Evolutionary conservation across 2,888 invertebrate genomes (phyloP).

Genomic region (Nebria salina): DNA sequence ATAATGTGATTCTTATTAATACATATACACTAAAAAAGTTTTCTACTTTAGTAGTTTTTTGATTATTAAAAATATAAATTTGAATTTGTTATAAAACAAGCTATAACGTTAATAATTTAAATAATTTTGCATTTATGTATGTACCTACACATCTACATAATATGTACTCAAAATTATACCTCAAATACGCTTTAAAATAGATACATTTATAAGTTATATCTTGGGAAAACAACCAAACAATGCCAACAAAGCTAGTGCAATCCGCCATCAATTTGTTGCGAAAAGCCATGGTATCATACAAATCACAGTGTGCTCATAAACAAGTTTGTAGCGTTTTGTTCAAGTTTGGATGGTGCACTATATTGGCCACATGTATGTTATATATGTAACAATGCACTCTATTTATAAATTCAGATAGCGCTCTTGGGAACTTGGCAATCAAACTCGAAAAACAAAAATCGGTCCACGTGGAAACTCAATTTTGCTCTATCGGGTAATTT

Average conservation of each 20-base stretch:
- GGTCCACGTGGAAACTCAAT: not conserved
- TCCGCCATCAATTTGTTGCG: slow-evolving; percentile 38
- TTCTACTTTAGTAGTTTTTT: too few relatives aligned
- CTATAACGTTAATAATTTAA: too few relatives aligned
- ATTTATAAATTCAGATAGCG: not conserved
- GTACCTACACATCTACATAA: not conserved
- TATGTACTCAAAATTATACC: not conserved
- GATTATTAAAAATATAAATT: too few relatives aligned
- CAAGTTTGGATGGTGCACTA: slow-evolving; percentile 18
- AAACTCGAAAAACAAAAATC: not conserved
- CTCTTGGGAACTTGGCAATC: not conserved
- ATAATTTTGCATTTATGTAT: too few relatives aligned
- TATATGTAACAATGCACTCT: not conserved
- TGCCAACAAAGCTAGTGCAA: slow-evolving; percentile 31
- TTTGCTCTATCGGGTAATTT: not conserved
- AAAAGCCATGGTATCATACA: slow-evolving; percentile 28
- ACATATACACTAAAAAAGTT: too few relatives aligned
- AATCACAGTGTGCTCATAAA: slow-evolving; percentile 39
- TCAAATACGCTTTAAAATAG: slow-evolving; percentile 37
- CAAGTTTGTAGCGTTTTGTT: slow-evolving; percentile 40
- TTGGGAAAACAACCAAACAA: slow-evolving; percentile 15
- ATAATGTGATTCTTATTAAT: too few relatives aligned
- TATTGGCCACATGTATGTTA: not conserved
- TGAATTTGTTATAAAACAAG: too few relatives aligned
- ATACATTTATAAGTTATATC: slow-evolving; percentile 12